Conservation (phyloP, 2,888 invertebrate genomes). For the Volucella inanis region DNA sequence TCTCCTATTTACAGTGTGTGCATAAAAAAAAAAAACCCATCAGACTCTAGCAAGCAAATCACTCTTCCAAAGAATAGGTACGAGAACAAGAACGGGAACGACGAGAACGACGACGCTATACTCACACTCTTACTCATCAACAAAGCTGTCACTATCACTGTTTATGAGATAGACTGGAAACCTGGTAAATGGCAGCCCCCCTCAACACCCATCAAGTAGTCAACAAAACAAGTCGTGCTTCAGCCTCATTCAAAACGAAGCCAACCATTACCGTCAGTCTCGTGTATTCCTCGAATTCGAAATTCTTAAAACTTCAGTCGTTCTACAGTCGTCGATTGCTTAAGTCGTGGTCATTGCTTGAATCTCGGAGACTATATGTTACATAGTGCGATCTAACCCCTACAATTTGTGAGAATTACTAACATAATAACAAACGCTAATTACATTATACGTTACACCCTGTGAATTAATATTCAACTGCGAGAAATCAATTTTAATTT, state of each 20-base stretch:
- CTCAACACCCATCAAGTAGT: slow-evolving; percentile 23
- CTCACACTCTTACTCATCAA: slow-evolving; percentile 1
- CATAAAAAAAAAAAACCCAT: slow-evolving; percentile 12
- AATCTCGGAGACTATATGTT: neutral
- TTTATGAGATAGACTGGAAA: slow-evolving; percentile 11
- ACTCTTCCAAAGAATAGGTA: slow-evolving; percentile 1
- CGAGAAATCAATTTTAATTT: slow-evolving; percentile 25
- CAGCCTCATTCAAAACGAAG: slow-evolving; percentile 6
- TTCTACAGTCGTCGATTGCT: slow-evolving; percentile 53
- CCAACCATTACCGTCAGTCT: slow-evolving; percentile 29
- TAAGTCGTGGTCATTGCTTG: slow-evolving; percentile 48
- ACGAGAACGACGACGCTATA: neutral
- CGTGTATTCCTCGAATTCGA: slow-evolving; percentile 20
- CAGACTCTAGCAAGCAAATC: neutral
- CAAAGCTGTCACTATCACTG: neutral
- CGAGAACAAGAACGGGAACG: no score
- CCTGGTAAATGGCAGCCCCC: slow-evolving; percentile 12
- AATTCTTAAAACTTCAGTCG: slow-evolving; percentile 57
- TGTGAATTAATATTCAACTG: neutral
- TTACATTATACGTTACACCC: neutral
- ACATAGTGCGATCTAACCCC: slow-evolving; percentile 3
- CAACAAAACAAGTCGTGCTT: slow-evolving; percentile 67
- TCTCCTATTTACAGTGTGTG: slow-evolving; percentile 40
- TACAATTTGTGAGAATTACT: slow-evolving; percentile 8
- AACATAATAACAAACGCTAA: slow-evolving; percentile 2